phyloP scores from a whole-genome alignment of 2,113 vertebrate species.

The Oxyura jamaicensis region DNA sequence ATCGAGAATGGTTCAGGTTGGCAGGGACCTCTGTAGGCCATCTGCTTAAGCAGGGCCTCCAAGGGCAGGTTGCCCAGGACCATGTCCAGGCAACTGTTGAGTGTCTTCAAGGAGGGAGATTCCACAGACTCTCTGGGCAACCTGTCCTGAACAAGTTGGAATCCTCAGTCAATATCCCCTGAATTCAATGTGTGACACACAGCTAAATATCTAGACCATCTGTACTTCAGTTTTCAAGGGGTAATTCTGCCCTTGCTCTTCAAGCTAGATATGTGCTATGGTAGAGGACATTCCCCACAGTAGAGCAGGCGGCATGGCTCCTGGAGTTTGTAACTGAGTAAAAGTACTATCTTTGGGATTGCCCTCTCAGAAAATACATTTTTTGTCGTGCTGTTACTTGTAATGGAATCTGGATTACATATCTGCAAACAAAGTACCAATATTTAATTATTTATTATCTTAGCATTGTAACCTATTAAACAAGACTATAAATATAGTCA shows the following conservation, averaged over 20 bases:
- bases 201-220: not conserved
- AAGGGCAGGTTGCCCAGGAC: not conserved
- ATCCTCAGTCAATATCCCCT: not conserved
- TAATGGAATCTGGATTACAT: not conserved
- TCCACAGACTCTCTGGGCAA: not conserved
- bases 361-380: not conserved
- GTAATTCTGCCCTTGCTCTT: not conserved
- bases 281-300: not conserved
- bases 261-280: fast-evolving
- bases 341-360: not conserved
- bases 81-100: not conserved
- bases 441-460: not conserved
- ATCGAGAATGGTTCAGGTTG: not conserved
- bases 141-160: not conserved
- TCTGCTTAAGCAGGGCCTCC: not conserved
- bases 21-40: not conserved
- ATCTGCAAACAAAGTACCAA: not conserved
- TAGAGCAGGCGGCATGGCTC: not conserved
- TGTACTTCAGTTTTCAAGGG: not conserved
- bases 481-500: constrained; percentile 13
- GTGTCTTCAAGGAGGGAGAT: not conserved
- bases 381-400: not conserved
- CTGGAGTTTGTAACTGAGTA: not conserved
- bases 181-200: fast-evolving
- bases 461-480: constrained; percentile 4